phyloP scores from a whole-genome alignment of 2,888 invertebrate genomes.

The Stenchaetothrips biformis region DNA sequence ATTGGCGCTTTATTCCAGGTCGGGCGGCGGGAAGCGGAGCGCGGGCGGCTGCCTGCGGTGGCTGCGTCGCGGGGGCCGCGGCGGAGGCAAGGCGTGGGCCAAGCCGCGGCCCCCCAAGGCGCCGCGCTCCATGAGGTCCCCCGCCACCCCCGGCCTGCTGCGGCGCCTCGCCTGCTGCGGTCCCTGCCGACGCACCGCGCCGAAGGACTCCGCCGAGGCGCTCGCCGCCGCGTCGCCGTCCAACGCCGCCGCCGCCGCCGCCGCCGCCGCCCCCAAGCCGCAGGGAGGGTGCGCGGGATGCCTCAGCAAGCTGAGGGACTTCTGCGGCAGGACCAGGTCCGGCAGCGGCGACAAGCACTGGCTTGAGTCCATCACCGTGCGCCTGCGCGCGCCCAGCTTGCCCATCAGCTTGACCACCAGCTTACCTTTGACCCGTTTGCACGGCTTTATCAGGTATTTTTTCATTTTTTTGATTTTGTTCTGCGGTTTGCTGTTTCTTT shows the following conservation, averaged over 20 bases:
- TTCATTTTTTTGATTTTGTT: not conserved
- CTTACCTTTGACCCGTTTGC: not conserved
- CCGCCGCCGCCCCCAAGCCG: not conserved
- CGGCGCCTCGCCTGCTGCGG: slow-evolving; percentile 11
- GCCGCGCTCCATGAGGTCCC: slow-evolving; percentile 11
- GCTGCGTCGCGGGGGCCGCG: not conserved
- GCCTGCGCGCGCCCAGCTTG: not conserved
- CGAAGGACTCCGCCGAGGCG: not conserved
- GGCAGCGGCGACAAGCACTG: not conserved
- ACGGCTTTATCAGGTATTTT: not conserved
- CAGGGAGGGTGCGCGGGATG: not conserved
- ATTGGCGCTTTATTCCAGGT: not conserved
- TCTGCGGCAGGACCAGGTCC: not conserved
- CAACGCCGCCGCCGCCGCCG: not conserved
- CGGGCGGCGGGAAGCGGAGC: slow-evolving; percentile 10
- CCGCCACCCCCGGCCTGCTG: slow-evolving; percentile 13
- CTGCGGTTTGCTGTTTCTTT: not conserved
- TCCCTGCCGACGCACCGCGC: not conserved
- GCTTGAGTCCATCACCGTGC: not conserved
- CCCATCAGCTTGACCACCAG: not conserved
- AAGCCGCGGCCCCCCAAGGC: not conserved
- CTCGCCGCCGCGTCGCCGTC: not conserved
- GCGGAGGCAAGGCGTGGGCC: not conserved
- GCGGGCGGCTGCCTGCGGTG: slow-evolving; percentile 1
- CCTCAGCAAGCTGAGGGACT: not conserved